Percentiles rank a stretch among this genome's conserved stretches.
Conservation (phyloP, 2,797 vertebrate genomes). For the Ceyx erithaca region DNA sequence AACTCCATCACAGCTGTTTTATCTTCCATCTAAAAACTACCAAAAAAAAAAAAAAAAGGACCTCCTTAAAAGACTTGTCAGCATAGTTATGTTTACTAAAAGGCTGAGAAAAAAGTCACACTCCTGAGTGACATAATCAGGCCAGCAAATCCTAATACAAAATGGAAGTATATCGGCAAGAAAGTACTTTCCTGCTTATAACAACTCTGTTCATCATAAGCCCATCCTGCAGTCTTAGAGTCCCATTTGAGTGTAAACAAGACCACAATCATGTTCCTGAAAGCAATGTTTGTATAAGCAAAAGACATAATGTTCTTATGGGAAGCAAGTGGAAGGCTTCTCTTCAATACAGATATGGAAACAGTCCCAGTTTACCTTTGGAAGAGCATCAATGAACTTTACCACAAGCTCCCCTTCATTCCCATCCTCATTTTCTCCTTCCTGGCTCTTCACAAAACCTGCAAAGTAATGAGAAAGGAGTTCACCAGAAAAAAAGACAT, state of each 20-base stretch:
- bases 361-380: slow-evolving; percentile 84
- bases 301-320: background rate
- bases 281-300: background rate
- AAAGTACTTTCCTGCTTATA: background rate
- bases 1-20: background rate
- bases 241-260: background rate
- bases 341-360: background rate
- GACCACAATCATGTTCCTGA: background rate
- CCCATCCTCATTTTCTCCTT: slow-evolving; percentile 92
- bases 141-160: background rate
- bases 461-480: slow-evolving; percentile 6
- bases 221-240: background rate
- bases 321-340: background rate
- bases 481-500: background rate
- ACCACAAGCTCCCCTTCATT: slow-evolving; percentile 89
- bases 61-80: background rate
- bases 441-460: slow-evolving; percentile 93
- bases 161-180: background rate
- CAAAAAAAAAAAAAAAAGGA: background rate
- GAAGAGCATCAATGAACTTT: slow-evolving; percentile 84
- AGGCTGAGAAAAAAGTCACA: background rate
- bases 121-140: background rate
- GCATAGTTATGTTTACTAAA: background rate
- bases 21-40: background rate
- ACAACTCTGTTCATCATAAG: background rate